Evolutionary conservation across 2,113 vertebrate genomes (phyloP).

Genomic region (Dryoscopus gambensis): DNA sequence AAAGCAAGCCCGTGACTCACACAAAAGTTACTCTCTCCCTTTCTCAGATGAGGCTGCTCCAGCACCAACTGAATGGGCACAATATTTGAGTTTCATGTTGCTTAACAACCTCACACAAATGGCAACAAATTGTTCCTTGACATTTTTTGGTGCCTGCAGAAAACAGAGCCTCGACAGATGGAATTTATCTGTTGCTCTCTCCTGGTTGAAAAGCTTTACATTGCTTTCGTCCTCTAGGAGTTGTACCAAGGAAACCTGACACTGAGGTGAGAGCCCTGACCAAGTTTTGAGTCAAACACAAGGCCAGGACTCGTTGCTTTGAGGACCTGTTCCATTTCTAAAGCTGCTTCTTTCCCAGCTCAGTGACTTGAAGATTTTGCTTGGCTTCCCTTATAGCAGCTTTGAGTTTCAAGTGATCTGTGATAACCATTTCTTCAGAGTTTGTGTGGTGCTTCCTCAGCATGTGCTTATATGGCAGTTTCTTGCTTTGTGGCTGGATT

Average conservation of each 20-base stretch:
- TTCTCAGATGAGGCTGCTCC: background rate
- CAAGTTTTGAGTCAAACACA: background rate
- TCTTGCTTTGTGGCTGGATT: background rate
- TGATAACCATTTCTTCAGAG: background rate
- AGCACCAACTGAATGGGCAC: constrained; percentile 1
- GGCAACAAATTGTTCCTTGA: constrained; percentile 58
- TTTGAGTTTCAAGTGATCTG: background rate
- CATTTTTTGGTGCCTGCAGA: constrained; percentile 22
- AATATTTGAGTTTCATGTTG: constrained; percentile 58
- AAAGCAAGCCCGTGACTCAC: background rate
- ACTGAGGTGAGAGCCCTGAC: background rate
- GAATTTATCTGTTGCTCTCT: constrained; percentile 44
- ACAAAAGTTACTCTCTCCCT: background rate
- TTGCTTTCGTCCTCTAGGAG: background rate
- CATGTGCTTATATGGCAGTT: background rate
- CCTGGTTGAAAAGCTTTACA: constrained; percentile 8
- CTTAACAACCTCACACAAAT: constrained; percentile 39
- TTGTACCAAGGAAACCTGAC: background rate
- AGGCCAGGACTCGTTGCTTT: background rate
- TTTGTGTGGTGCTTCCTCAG: background rate
- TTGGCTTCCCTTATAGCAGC: background rate
- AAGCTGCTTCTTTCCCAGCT: background rate
- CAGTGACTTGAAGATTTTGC: background rate
- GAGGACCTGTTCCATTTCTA: background rate
- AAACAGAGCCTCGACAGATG: constrained; percentile 45